A percentile compares a stretch with the other conserved stretches of the same genome.
Evolutionary conservation across 2,113 vertebrate genomes (phyloP).

Genomic region (Misgurnus mizolepis): DNA sequence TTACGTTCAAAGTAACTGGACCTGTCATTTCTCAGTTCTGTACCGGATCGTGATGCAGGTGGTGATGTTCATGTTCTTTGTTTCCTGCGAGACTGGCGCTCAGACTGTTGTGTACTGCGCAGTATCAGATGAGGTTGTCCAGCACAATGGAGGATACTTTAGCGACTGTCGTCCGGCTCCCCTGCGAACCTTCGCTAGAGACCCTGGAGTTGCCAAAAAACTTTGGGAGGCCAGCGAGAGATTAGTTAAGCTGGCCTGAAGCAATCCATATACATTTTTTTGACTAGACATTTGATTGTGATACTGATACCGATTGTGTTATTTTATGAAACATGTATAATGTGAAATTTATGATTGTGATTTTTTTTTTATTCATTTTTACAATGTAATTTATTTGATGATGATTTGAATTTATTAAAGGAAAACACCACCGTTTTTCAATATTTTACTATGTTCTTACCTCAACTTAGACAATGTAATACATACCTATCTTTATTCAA

Average conservation of each 20-base stretch:
- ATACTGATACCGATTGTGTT: not conserved
- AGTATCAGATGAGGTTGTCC: conserved; percentile 70
- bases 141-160: conserved; percentile 75
- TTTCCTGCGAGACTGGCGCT: conserved; percentile 72
- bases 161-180: conserved; percentile 67
- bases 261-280: not conserved
- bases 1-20: conserved; percentile 77
- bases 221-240: conserved; percentile 82
- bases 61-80: conserved; percentile 79
- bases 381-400: not conserved
- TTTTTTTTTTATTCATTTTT: not conserved
- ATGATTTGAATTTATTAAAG: not conserved
- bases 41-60: conserved; percentile 76
- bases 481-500: too few species aligned
- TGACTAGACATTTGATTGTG: not conserved
- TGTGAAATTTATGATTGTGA: not conserved
- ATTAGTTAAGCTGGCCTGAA: conserved; percentile 74
- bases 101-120: conserved; percentile 79
- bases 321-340: conserved; percentile 2
- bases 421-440: too few species aligned
- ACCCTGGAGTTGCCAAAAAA: conserved; percentile 76
- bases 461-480: too few species aligned
- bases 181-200: conserved; percentile 72
- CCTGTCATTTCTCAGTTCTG: conserved; percentile 73
- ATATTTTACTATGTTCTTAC: too few species aligned